Evolutionary conservation across 2,113 vertebrate genomes (phyloP), one percentile per base, ranked within the genome.

Genomic region (Argyrosomus japonicus): DNA sequence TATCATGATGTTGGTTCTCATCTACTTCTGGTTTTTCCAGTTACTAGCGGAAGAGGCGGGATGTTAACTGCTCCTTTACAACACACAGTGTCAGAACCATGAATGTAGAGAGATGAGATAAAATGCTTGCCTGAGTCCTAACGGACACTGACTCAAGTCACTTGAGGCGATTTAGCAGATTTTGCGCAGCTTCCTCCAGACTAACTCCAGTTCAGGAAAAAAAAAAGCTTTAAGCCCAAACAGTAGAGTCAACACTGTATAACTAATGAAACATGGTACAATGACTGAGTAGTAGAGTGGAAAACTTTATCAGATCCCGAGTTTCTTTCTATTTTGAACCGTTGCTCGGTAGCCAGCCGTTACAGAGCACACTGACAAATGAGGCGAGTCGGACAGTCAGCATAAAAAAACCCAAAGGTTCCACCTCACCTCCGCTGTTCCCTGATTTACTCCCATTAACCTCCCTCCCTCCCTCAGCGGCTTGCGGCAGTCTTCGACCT

Each of bases 361-460:
- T 79, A 63, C 73, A 74, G 57, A 84, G 65, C 36, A 58, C 58
- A 61, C 56, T 70, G 86, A 89, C 83, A 87, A 89, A 92, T 76
- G 88, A 92, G 82, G 53, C 68, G 53, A 83, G 75, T 73, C 40
- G 84, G 56, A 81, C 32, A 87, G 81, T 81, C 63, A 83, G 68
- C 60, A 71, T 40, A 68, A 74, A 79, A 88, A 75, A 51, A 29
- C 27, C 29, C 50, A 60, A 61, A 79, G 77, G 76, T 82, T 88
- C 50, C 50, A 75, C 25, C 70, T 87, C 80, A 80, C 75, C 82
- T 85, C 79, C 27, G 40, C 63, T 18, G 53, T 56, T 83, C 69
- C 43, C 63, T 51, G 64, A 82, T 89, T 86, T 77, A 70, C 75
- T 88, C 80, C 79, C 87, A 85, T 87, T 87, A 91, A 82, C 86